Percentiles rank a stretch among this genome's conserved stretches.
phyloP scores from a whole-genome alignment of 2,888 invertebrate species.

The Melieria picta region DNA sequence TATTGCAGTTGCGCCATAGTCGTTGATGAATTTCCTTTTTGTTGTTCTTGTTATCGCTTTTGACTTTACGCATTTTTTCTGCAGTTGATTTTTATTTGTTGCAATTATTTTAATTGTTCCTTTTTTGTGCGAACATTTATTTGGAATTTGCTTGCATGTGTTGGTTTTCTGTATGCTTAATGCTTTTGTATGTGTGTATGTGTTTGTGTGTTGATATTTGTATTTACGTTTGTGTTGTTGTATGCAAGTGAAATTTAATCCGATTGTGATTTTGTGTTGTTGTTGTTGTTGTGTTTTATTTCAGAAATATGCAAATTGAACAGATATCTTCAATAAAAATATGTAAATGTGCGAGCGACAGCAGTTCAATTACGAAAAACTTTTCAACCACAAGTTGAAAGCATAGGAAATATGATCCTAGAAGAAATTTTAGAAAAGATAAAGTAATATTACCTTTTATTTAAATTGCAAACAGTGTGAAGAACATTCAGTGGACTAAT shows the following conservation, averaged over 20 bases:
- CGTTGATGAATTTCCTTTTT: too few species aligned
- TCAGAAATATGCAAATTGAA: slow-evolving; percentile 2
- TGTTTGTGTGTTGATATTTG: neutral
- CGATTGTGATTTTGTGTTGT: slow-evolving; percentile 10
- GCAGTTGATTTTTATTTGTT: neutral
- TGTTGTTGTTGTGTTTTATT: slow-evolving; percentile 18
- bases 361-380: too few species aligned
- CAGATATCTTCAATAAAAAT: neutral
- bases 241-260: slow-evolving; percentile 8
- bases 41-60: too few species aligned
- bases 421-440: too few species aligned
- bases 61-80: too few species aligned
- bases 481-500: too few species aligned
- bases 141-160: neutral
- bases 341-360: too few species aligned
- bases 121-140: neutral
- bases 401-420: too few species aligned
- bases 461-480: too few species aligned
- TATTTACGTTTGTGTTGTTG: neutral
- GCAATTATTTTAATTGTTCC: slow-evolving; percentile 22
- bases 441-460: too few species aligned
- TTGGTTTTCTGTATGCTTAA: neutral
- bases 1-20: too few species aligned
- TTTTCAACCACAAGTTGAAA: too few species aligned
- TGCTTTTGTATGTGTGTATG: slow-evolving; percentile 3